Base-by-base conservation (phyloP, 2,113 vertebrate genomes). In the Tragelaphus buxtoni region DNA sequence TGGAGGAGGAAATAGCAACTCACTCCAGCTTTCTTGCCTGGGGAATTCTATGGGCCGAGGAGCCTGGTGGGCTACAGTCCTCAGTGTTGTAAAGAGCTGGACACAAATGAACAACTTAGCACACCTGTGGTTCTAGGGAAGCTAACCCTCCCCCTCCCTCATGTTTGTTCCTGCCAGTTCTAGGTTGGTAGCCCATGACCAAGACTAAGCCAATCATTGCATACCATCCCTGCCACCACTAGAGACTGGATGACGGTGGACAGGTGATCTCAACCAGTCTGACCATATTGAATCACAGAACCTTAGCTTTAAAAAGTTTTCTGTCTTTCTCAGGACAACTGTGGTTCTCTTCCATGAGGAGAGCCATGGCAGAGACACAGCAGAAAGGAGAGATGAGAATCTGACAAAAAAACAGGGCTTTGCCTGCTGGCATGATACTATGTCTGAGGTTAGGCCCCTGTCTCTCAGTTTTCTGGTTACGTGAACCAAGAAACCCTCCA, bases 111-210 rank as follows among this genome's bases (percentile, higher is more conserved):
- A 39, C 69, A 42, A 74, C 69, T 74, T 74, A 42, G 69, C 69
- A 14, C 3, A 74, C 42, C 6, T 13, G 4, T 61, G 63, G 58
- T 13, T 88, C 53, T 45, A 30, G 42, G 32, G 30, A 87, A 65
- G 30, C 49, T 18, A 45, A 10, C 13, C 55, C 4, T 83, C 12
- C 47, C 20, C 2, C 1, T 2, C 16, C 6, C 1, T 0, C 2
- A 14, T 24, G 61, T 79, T 45, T 51, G 32, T n/a, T 45, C 65
- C 56, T 82, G 6, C 49, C 55, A 42, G 69, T 22, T 61, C 63
- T 30, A 83, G 65, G 45, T 61, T 69, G 30, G 35, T 4, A 58
- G 69, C 58, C 26, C 12, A 7, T 61, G 80, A 51, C n/a, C 51
- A 24, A 58, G 24, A n/a, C 35, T 47, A 47, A 60, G 51, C 51